Conservation (phyloP, 2,113 vertebrate genomes). For the Rhinoptilus africanus region DNA sequence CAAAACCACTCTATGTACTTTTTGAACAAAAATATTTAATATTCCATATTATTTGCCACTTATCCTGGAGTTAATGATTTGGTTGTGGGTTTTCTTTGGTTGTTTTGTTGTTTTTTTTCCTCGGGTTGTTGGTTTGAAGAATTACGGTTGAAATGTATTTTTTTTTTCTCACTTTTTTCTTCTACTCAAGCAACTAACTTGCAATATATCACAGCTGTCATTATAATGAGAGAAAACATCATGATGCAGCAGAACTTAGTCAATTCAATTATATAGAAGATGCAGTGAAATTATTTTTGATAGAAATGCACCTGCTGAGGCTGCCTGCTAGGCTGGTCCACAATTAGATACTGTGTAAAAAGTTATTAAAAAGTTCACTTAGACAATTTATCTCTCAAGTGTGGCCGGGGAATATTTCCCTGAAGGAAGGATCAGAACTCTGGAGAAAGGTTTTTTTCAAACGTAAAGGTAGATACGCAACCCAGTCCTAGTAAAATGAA, state of each 20-base stretch:
- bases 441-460: background rate
- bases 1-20: background rate
- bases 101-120: background rate
- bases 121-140: background rate
- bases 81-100: background rate
- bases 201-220: conserved; percentile 59
- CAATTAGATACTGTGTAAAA: conserved; percentile 46
- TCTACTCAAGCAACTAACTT: background rate
- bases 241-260: conserved; percentile 59
- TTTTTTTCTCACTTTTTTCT: background rate
- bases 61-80: background rate
- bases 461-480: background rate
- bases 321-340: conserved; percentile 21
- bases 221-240: conserved; percentile 48
- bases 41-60: background rate
- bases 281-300: conserved; percentile 59
- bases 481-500: background rate
- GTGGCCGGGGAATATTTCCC: background rate
- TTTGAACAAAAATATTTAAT: background rate
- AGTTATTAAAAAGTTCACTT: conserved; percentile 51
- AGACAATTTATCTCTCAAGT: background rate
- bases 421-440: background rate
- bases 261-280: conserved; percentile 55
- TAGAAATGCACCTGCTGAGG: conserved; percentile 48
- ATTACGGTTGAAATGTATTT: background rate